Evolutionary conservation across 2,113 vertebrate species (phyloP).

Genomic region (Phylloscopus whistleri): DNA sequence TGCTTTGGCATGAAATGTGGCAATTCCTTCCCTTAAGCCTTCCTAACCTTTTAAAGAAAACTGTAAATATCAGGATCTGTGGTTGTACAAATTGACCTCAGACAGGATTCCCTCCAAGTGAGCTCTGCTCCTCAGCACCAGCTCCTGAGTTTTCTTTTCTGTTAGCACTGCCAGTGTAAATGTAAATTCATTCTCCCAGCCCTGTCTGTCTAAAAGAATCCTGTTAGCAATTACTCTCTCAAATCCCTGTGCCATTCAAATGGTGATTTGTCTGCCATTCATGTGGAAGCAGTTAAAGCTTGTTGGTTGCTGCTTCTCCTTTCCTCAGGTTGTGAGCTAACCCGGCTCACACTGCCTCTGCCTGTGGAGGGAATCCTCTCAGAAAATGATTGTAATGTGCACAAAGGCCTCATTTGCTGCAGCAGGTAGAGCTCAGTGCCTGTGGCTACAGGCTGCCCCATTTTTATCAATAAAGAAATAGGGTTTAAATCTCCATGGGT

Average conservation of each 20-base stretch:
- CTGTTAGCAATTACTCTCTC: neutral
- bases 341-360: neutral
- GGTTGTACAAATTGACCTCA: fast-evolving
- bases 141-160: neutral
- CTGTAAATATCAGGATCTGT: fast-evolving
- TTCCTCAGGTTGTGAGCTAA: neutral
- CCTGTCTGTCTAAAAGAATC: neutral
- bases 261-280: neutral
- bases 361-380: neutral
- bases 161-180: neutral
- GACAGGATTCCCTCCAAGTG: neutral
- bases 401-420: neutral
- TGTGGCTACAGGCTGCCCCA: neutral
- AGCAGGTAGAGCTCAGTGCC: neutral
- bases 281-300: neutral
- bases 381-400: neutral
- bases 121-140: neutral
- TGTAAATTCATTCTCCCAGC: neutral
- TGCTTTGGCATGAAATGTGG: neutral
- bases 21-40: neutral
- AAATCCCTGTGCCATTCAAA: neutral
- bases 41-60: fast-evolving
- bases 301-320: neutral
- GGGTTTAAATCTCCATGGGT: neutral
- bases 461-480: neutral